A percentile compares a stretch with the other conserved stretches of the same genome.
phyloP scores from a whole-genome alignment of 2,113 vertebrate genomes.

The Pheucticus melanocephalus region DNA sequence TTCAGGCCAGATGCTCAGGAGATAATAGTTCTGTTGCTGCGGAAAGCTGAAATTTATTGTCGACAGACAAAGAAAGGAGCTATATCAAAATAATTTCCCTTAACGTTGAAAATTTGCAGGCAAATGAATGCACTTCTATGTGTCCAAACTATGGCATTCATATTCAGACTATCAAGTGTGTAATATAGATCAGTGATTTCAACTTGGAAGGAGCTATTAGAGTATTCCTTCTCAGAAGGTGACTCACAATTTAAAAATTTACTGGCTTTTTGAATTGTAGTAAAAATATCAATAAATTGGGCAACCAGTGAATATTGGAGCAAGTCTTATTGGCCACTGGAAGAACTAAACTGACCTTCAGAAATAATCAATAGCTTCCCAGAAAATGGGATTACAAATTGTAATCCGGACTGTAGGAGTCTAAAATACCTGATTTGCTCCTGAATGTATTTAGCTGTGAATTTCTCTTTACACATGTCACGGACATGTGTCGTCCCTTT shows the following conservation, averaged over 20 bases:
- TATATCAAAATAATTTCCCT: background rate
- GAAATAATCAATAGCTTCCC: background rate
- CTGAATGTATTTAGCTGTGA: background rate
- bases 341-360: background rate
- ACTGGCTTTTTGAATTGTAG: background rate
- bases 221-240: background rate
- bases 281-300: background rate
- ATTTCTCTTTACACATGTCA: background rate
- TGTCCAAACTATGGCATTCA: background rate
- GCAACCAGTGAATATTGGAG: background rate
- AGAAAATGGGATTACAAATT: accelerated
- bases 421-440: background rate
- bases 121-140: background rate
- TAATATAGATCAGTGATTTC: background rate
- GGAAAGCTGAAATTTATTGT: background rate
- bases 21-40: background rate
- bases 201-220: background rate
- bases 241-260: background rate
- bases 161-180: background rate
- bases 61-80: background rate
- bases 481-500: background rate
- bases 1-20: background rate
- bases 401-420: background rate
- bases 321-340: background rate
- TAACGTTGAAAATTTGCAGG: background rate